Percentiles rank a stretch among this genome's conserved stretches.
These are phyloP conservation scores for Dryadula phaetusa DNA, from an alignment of 2,888 invertebrate species.

Conservation along the genomic window DNA sequence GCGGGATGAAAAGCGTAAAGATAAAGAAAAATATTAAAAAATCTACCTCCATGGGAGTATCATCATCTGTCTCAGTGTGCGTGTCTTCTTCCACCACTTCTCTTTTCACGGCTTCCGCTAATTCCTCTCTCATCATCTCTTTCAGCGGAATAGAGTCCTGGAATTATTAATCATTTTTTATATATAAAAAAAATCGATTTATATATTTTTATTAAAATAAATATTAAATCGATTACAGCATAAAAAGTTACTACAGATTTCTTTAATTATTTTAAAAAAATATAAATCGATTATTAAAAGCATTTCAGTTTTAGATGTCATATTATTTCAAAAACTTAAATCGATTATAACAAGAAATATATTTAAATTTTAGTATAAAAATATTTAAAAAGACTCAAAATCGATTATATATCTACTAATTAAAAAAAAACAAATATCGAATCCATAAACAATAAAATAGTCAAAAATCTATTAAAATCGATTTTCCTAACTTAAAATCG, in stretches of 20 bases:
- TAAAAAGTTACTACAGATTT: no score
- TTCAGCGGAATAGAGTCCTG: conserved; percentile 73
- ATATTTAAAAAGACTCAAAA: no score
- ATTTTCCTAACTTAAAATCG: no score
- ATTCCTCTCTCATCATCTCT: conserved; percentile 64
- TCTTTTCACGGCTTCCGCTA: conserved; percentile 45
- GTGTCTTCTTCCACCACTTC: conserved; percentile 58
- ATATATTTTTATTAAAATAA: background rate
- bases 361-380: no score
- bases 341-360: no score
- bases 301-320: no score
- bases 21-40: background rate
- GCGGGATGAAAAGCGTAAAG: background rate
- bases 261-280: no score
- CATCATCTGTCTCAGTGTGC: conserved; percentile 82
- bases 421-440: background rate
- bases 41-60: conserved; percentile 84
- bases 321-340: no score
- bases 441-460: background rate
- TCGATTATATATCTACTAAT: background rate
- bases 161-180: conserved; percentile 11
- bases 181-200: background rate
- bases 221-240: background rate
- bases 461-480: background rate
- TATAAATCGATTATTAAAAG: no score